Evolutionary conservation across 2,113 vertebrate genomes (phyloP), one percentile per base, ranked within the genome.

Genomic region (Ibidorhyncha struthersii): DNA sequence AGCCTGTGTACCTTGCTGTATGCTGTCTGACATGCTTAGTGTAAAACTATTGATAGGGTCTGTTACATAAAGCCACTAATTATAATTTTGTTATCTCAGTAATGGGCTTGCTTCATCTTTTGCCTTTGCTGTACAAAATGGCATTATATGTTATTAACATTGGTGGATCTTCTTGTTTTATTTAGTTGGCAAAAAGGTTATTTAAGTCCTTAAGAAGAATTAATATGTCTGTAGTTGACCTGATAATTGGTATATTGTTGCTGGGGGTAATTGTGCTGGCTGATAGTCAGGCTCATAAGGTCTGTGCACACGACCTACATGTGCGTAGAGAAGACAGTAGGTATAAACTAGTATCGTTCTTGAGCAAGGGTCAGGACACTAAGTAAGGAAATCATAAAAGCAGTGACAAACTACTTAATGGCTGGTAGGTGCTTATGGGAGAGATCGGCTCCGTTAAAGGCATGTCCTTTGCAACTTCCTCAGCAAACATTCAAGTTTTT

Each of bases 131-230:
- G 45, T 82, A 59, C 79, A 78, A 69, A 96, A 74, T 47, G 45
- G 52, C 73, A 34, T 95, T 94, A 63, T 93, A 95, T 96, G 97
- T 97, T 97, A 98, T 96, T 96, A 87, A 81, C 93, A 26, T 72
- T 92, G 96, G 59, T 70, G 96, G 98, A 97, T 96, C 95, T 98
- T 98, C 69, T 82, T 89, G 45, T 97, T 96, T 97, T 98, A 94
- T 98, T 97, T 97, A 97, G 96, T 93, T 97, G 95, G 72, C 93
- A 77, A 90, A 88, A 98, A 98, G 96, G 89, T 97, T 97, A 89
- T 95, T 97, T 53, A 87, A 96, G 93, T 94, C 83, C 91, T 98
- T 97, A 95, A 83, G 73, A 97, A 97, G 96, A 97, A 96, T 96
- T 97, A 96, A 27, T 61, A 65, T 27, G 9, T 66, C 55, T 95